These are phyloP conservation scores for Cryptophagus acutangulus DNA, from an alignment of 2,888 invertebrate genomes.

Conservation along the genomic window DNA sequence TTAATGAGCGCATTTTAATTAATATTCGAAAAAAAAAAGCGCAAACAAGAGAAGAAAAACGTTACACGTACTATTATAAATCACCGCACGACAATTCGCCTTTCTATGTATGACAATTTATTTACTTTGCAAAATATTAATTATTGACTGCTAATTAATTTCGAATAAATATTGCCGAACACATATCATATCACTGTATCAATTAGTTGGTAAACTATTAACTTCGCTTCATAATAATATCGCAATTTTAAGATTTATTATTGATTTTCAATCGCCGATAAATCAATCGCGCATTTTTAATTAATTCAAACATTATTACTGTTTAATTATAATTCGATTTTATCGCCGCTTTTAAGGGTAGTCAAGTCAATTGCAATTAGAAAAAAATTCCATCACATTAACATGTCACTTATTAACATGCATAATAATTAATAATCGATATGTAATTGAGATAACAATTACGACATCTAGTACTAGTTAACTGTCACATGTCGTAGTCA, in stretches of 20 bases:
- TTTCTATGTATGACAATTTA: slow-evolving; percentile 27
- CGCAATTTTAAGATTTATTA: slow-evolving; percentile 27
- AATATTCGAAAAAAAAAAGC: no score
- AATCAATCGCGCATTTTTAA: slow-evolving; percentile 23
- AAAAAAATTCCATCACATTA: slow-evolving; percentile 4
- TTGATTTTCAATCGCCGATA: slow-evolving; percentile 25
- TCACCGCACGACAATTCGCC: slow-evolving; percentile 15
- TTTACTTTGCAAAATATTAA: slow-evolving; percentile 28
- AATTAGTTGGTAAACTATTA: slow-evolving; percentile 29
- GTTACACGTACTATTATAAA: no score
- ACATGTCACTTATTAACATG: background rate
- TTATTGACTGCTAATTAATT: slow-evolving; percentile 29
- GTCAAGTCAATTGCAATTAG: background rate
- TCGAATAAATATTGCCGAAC: slow-evolving; percentile 30
- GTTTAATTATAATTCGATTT: slow-evolving; percentile 7
- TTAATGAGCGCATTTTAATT: no score
- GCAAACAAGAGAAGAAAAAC: no score
- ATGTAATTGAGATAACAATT: slow-evolving; percentile 1
- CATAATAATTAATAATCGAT: background rate
- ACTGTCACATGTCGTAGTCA: no score
- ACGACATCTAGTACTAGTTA: background rate
- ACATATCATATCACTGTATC: slow-evolving; percentile 27
- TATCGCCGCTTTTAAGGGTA: slow-evolving; percentile 11
- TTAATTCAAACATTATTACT: background rate
- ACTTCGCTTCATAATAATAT: slow-evolving; percentile 17